These are phyloP conservation scores for Leuciscus idus DNA, from an alignment of 2,113 vertebrate genomes.

Conservation along the genomic window DNA sequence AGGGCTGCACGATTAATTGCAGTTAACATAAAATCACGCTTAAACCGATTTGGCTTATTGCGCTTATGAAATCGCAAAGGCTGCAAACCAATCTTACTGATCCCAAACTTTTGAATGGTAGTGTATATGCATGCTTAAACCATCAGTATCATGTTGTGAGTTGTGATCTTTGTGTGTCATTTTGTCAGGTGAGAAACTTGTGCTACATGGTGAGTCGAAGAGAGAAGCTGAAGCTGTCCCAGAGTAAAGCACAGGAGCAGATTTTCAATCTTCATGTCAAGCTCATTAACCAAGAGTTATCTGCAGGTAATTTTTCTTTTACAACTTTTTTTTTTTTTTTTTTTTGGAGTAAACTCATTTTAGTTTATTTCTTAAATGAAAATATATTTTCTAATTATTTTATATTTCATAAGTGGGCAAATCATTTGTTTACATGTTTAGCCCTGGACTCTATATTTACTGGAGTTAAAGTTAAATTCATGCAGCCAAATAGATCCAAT, in stretches of 20 bases:
- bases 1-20: too few species aligned
- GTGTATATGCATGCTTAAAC: not conserved
- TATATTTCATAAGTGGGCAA: not conserved
- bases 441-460: not conserved
- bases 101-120: not conserved
- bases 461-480: not conserved
- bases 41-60: too few species aligned
- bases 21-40: too few species aligned
- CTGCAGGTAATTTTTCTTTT: conserved; percentile 67
- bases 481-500: not conserved
- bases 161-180: conserved; percentile 20
- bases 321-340: too few species aligned
- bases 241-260: conserved; percentile 94
- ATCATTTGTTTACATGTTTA: not conserved
- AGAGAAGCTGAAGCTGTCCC: conserved; percentile 94
- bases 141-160: not conserved
- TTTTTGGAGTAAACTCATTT: not conserved
- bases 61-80: too few species aligned
- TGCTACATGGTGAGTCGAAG: conserved; percentile 99
- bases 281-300: conserved; percentile 87
- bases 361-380: not conserved
- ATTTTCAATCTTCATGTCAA: conserved; percentile 93
- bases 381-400: not conserved
- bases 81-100: too few species aligned
- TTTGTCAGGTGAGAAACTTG: conserved; percentile 90